Base-by-base conservation (phyloP, 1,140 invertebrate species). In the Chrysoperla carnea region DNA sequence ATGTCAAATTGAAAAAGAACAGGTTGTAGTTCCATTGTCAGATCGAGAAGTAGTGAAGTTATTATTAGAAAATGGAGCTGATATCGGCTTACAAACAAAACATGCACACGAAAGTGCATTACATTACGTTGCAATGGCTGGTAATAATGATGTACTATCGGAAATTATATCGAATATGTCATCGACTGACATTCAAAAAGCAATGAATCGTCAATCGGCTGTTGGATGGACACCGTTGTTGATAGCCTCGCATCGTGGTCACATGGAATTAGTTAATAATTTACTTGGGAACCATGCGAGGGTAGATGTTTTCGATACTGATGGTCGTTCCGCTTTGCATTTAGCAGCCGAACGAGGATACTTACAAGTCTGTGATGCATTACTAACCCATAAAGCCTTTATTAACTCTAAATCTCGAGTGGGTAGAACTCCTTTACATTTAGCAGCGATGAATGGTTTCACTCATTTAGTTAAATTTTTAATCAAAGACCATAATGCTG, bases 291-390 rank as follows among this genome's bases (percentile, higher is more conserved):
- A 92, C 58, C 87, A 94, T 61, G 94, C 93, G 1, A 77, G 95
- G 57, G 95, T 99, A 6, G 95, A 99, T 63, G 93, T 99, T 0
- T 99, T 99, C 61, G 95, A 99, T 59, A 80, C 82, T 47, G 92
- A 96, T 61, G 92, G 92, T 8, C 72, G 92, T 52, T 93, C 91
- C 0, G 91, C 91, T 0, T 67, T 99, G 35, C 95, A 99, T 63
- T 66, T 98, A 44, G 92, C 93, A 0, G 90, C 91, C 1, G 91
- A 97, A 56, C 81, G 83, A 52, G 94, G 94, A 0, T 95, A 87
- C 56, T 62, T 84, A 36, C 74, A 91, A 62, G 87, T 98, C 0
- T 94, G 91, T 55, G 90, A 98, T 60, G 82, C 90, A 8, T 63
- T 99, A n/a, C 66, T 99, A 12, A 81, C 84, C 41, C 85, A 94